phyloP scores from a whole-genome alignment of 2,888 invertebrate genomes.

The Polylopha cassiicola region DNA sequence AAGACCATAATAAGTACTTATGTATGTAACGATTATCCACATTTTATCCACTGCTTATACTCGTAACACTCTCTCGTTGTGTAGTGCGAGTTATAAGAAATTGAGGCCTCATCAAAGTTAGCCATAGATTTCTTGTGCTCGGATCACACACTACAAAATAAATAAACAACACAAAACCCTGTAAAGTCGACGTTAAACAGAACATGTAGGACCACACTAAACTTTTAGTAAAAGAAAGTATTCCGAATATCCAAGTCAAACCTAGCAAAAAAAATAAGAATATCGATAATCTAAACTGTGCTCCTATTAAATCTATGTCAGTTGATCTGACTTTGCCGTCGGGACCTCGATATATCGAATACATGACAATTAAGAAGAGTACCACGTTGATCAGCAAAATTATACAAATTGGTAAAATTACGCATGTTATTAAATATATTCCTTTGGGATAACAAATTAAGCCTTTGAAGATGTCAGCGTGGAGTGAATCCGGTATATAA shows the following conservation, averaged over 20 bases:
- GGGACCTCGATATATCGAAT: slow-evolving; percentile 69
- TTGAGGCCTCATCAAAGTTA: slow-evolving; percentile 56
- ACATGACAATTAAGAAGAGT: slow-evolving; percentile 74
- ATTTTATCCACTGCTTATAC: slow-evolving; percentile 37
- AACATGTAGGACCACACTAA: slow-evolving; percentile 79
- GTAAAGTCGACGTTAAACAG: slow-evolving; percentile 79
- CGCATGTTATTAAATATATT: slow-evolving; percentile 61
- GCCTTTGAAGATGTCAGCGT: slow-evolving; percentile 26
- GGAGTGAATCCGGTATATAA: slow-evolving; percentile 53
- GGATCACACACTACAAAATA: slow-evolving; percentile 79
- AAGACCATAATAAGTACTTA: too few species aligned
- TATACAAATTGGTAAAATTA: slow-evolving; percentile 72
- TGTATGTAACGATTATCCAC: too few species aligned
- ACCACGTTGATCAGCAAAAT: slow-evolving; percentile 72
- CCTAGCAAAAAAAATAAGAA: slow-evolving; percentile 79
- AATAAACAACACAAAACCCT: slow-evolving; percentile 79
- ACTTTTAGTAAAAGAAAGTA: slow-evolving; percentile 70
- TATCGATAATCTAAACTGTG: slow-evolving; percentile 75
- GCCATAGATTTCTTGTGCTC: slow-evolving; percentile 72
- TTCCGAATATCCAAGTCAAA: slow-evolving; percentile 79
- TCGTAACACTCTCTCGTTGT: slow-evolving; percentile 55
- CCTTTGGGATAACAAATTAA: slow-evolving; percentile 77
- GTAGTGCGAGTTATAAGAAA: slow-evolving; percentile 38
- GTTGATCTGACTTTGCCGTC: slow-evolving; percentile 66
- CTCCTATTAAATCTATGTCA: slow-evolving; percentile 56